These are phyloP conservation scores for Orchesellides sinensis DNA, from an alignment of 2,888 invertebrate genomes.

Conservation along the genomic window DNA sequence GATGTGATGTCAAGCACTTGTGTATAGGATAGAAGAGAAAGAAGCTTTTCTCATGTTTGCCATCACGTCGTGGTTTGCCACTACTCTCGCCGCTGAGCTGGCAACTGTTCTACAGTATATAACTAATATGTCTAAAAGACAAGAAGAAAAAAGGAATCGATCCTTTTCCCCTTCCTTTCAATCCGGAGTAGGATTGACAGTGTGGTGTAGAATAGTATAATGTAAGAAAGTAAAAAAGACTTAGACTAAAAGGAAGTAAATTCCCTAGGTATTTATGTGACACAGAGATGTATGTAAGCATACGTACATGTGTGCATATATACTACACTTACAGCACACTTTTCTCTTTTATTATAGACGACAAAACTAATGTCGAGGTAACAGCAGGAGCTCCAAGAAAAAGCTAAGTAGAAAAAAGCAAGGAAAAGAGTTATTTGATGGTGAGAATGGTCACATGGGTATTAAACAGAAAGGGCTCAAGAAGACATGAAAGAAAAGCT, in stretches of 20 bases:
- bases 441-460: slow-evolving; percentile 66
- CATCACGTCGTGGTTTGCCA: slow-evolving; percentile 63
- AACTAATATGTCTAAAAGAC: background rate
- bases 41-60: slow-evolving; percentile 54
- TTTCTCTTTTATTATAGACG: slow-evolving; percentile 29
- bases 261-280: slow-evolving; percentile 63
- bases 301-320: slow-evolving; percentile 25
- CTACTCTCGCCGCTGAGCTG: slow-evolving; percentile 60
- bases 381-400: slow-evolving; percentile 48
- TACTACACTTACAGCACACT: background rate
- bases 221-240: slow-evolving; percentile 19
- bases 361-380: slow-evolving; percentile 59
- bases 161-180: slow-evolving; percentile 1
- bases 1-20: slow-evolving; percentile 61
- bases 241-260: slow-evolving; percentile 54
- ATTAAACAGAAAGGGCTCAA: slow-evolving; percentile 64
- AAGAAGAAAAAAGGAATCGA: slow-evolving; percentile 16
- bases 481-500: slow-evolving; percentile 55
- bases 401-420: slow-evolving; percentile 25
- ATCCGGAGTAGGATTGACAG: background rate
- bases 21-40: slow-evolving; percentile 29
- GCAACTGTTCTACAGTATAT: slow-evolving; percentile 33
- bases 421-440: slow-evolving; percentile 63
- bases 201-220: background rate
- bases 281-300: slow-evolving; percentile 44